Evolutionary conservation across 2,797 vertebrate species (phyloP).

Genomic region (Periparus ater): DNA sequence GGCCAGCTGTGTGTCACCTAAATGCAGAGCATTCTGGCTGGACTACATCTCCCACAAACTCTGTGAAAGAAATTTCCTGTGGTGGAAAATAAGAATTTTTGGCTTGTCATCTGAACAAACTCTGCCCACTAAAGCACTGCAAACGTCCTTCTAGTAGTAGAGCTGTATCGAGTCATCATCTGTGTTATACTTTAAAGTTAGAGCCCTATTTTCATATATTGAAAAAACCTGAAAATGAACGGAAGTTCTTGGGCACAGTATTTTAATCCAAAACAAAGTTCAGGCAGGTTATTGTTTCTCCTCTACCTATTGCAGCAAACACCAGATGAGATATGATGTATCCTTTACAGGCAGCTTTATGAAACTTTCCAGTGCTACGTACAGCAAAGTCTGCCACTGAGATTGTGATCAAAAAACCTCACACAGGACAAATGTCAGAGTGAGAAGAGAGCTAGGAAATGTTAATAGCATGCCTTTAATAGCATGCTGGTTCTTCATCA

Average conservation of each 20-base stretch:
- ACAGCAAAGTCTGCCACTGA: not conserved
- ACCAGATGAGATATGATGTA: not conserved
- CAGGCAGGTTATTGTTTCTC: not conserved
- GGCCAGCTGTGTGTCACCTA: not conserved
- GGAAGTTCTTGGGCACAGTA: not conserved
- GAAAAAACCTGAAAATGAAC: not conserved
- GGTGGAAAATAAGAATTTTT: not conserved
- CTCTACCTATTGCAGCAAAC: not conserved
- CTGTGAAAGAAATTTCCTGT: not conserved
- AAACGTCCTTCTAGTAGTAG: not conserved
- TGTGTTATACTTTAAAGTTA: not conserved
- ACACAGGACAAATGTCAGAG: not conserved
- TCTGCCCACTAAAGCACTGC: not conserved
- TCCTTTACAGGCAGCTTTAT: not conserved
- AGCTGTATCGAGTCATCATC: not conserved
- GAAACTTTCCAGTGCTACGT: not conserved
- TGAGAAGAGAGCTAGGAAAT: not conserved
- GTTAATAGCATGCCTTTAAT: slow-evolving; percentile 20
- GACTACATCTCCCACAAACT: not conserved
- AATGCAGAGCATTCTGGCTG: not conserved
- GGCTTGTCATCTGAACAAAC: not conserved
- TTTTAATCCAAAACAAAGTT: not conserved
- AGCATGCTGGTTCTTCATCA: not conserved
- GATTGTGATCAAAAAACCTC: not conserved
- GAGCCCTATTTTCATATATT: not conserved